Evolutionary conservation across 2,888 invertebrate genomes (phyloP).

Genomic region (Archips crataeganus): DNA sequence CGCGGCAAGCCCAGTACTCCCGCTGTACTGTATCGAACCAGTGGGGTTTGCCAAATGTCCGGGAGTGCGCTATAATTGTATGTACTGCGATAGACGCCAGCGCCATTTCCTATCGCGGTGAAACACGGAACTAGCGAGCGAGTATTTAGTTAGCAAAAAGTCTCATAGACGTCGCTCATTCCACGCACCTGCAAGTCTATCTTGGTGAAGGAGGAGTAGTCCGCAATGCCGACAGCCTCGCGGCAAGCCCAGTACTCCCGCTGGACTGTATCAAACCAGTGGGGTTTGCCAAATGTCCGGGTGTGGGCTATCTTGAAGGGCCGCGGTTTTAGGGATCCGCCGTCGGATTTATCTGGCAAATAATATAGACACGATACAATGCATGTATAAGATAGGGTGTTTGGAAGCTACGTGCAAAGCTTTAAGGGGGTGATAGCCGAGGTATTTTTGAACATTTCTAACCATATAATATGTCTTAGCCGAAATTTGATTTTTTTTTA

Average conservation of each 20-base stretch:
- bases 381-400: too few relatives aligned
- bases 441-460: too few relatives aligned
- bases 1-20: constrained; percentile 97
- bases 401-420: too few relatives aligned
- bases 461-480: too few relatives aligned
- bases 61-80: constrained; percentile 91
- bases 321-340: constrained; percentile 55
- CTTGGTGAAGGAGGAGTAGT: constrained; percentile 99
- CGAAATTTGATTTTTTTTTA: too few relatives aligned
- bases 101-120: too few relatives aligned
- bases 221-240: constrained; percentile 96
- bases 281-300: constrained; percentile 95
- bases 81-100: too few relatives aligned
- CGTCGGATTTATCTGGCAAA: constrained; percentile 70
- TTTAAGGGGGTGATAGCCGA: too few relatives aligned
- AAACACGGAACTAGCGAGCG: too few relatives aligned
- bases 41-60: constrained; percentile 95
- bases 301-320: constrained; percentile 91
- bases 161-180: too few relatives aligned
- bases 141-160: too few relatives aligned
- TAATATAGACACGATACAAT: too few relatives aligned
- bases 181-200: constrained; percentile 85
- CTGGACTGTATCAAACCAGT: constrained; percentile 96
- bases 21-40: constrained; percentile 96
- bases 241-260: constrained; percentile 97